These are phyloP conservation scores for Lagorchestes hirsutus DNA, from an alignment of 2,797 vertebrate species.

Conservation along the genomic window DNA sequence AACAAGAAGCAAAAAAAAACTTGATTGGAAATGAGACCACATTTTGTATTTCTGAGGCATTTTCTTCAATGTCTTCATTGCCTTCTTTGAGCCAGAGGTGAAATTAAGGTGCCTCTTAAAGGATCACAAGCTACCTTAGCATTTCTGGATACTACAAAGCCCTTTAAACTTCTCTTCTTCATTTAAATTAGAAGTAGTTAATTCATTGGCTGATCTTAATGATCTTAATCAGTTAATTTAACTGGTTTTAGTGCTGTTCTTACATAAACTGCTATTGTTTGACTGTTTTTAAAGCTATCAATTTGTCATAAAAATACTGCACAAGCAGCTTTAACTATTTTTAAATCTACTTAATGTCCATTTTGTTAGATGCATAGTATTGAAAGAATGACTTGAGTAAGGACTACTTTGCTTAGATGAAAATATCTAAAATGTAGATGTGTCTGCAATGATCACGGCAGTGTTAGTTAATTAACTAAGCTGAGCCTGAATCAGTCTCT, in stretches of 20 bases:
- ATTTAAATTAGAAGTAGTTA: constrained; percentile 77
- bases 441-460: constrained; percentile 67
- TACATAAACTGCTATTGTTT: constrained; percentile 75
- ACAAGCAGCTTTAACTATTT: constrained; percentile 53
- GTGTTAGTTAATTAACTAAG: constrained; percentile 75
- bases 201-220: constrained; percentile 77
- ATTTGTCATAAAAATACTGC: constrained; percentile 70
- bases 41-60: constrained; percentile 1
- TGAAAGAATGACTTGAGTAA: constrained; percentile 61
- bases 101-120: constrained; percentile 42
- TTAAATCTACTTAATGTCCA: constrained; percentile 65
- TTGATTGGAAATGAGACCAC: not conserved
- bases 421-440: constrained; percentile 78
- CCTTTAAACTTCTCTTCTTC: constrained; percentile 22
- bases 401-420: constrained; percentile 69
- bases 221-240: constrained; percentile 79
- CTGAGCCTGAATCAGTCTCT: constrained; percentile 70
- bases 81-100: constrained; percentile 35
- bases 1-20: not conserved
- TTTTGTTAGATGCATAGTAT: constrained; percentile 67
- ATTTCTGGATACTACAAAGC: constrained; percentile 47
- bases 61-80: not conserved
- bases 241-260: constrained; percentile 74
- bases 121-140: constrained; percentile 34
- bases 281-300: constrained; percentile 73